These are phyloP conservation scores for Chymomyza fuscimana DNA, from an alignment of 2,888 invertebrate species.

Conservation along the genomic window DNA sequence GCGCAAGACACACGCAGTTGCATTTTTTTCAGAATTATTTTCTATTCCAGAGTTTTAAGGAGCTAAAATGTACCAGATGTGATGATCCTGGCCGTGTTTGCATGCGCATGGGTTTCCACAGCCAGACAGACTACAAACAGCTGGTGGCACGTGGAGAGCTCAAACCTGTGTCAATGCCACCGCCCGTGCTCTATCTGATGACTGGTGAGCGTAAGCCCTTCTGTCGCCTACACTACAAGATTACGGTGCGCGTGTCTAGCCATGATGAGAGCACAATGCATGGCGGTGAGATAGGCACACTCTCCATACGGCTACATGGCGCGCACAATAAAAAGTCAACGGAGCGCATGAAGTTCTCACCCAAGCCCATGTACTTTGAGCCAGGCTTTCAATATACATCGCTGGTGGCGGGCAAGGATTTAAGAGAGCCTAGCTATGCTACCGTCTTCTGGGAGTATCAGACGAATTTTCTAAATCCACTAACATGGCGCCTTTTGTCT, in stretches of 20 bases:
- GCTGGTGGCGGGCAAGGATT: conserved; percentile 85
- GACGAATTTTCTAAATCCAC: conserved; percentile 88
- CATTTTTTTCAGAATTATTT: conserved; percentile 4
- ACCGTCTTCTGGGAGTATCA: conserved; percentile 90
- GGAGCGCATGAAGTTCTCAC: conserved; percentile 83
- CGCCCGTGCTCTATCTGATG: conserved; percentile 85
- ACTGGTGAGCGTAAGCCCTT: conserved; percentile 86
- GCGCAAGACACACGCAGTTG: background rate
- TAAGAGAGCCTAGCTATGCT: conserved; percentile 85
- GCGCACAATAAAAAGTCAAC: conserved; percentile 82
- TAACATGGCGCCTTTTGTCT: conserved; percentile 89
- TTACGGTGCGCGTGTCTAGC: conserved; percentile 87
- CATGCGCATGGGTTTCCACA: conserved; percentile 86
- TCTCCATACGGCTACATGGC: conserved; percentile 85
- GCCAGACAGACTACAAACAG: conserved; percentile 81
- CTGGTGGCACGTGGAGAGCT: conserved; percentile 80
- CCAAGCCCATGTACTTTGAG: conserved; percentile 81
- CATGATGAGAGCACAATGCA: conserved; percentile 86
- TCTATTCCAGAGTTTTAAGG: conserved; percentile 83
- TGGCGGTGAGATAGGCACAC: conserved; percentile 89
- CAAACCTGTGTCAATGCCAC: conserved; percentile 79
- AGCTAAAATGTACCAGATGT: conserved; percentile 87
- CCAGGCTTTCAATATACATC: conserved; percentile 86
- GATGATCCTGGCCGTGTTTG: conserved; percentile 84
- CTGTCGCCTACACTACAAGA: conserved; percentile 91